Base-by-base conservation (phyloP, 2,797 vertebrate genomes). In the Darevskia nairensis region DNA sequence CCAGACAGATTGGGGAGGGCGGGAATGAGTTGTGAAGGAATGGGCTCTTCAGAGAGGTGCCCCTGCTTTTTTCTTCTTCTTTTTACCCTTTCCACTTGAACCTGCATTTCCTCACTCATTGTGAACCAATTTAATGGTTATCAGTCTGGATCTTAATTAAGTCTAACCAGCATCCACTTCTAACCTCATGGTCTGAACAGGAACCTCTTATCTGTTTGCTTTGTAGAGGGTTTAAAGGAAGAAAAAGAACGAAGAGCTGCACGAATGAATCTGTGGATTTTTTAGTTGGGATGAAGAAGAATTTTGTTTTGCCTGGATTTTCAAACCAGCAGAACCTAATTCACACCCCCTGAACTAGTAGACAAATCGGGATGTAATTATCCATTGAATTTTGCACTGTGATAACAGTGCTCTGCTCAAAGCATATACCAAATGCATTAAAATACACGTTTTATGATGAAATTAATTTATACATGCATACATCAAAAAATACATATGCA, bases 1-100 rank as follows among this genome's bases (percentile, higher is more conserved):
- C 0, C 32, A 68, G 89, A 82, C 5, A 41, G 87, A 50, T 19
- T 55, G 41, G 27, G n/a, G n/a, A n/a, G 69, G 27, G n/a, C n/a
- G 50, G 72, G 21, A 15, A 17, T 32, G 68, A 32, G 44, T 69
- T 69, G 29, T 55, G n/a, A 72, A 35, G 19, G 32, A 72, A 55
- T 35, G 11, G 44, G 32, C 9, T 32, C 46, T 32, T n/a, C 39
- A 11, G 46, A 55, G 10, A 41, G 50, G 80, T 1, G 82, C 86
- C 87, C 86, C 88, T 91, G 89, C 94, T 82, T 85, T 80, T 25
- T 50, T 11, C 3, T 2, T 11, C 46, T 15, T 55, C n/a, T n/a
- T n/a, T 84, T 91, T 86, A 78, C 90, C 76, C 86, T n/a, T 13
- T 92, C 92, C 90, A 79, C 92, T 91, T 72, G 87, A 92, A 86